Evolutionary conservation across 2,888 invertebrate species (phyloP).

Genomic region (Odontocolon sp.): DNA sequence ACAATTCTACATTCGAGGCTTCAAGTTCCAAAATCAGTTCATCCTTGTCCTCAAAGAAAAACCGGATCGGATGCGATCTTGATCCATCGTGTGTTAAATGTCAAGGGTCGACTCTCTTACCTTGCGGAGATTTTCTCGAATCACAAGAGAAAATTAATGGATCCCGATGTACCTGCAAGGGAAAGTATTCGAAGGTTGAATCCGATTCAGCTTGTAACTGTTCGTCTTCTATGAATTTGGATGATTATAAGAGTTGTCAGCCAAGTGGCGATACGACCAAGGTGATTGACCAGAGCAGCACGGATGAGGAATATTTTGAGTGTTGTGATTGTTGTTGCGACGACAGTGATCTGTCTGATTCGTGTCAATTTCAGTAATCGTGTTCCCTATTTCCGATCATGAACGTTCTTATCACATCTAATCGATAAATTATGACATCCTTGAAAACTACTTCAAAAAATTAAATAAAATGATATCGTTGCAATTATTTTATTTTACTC

Average conservation of each 20-base stretch:
- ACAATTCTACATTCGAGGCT: not conserved
- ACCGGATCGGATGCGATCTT: too few species aligned
- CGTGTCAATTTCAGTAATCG: slow-evolving; percentile 9
- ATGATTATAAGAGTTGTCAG: slow-evolving; percentile 51
- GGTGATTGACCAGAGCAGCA: slow-evolving; percentile 56
- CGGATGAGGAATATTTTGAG: slow-evolving; percentile 71
- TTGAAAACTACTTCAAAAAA: not conserved
- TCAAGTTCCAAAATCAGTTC: not conserved
- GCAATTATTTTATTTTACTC: not conserved
- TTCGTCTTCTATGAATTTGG: slow-evolving; percentile 36
- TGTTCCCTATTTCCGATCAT: not conserved
- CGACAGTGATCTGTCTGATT: slow-evolving; percentile 42
- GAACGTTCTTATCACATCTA: not conserved
- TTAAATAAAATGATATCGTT: not conserved
- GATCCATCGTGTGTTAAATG: slow-evolving; percentile 14
- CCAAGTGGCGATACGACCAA: slow-evolving; percentile 25
- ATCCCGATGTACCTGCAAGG: slow-evolving; percentile 65
- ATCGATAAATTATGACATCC: not conserved
- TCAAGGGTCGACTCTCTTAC: not conserved
- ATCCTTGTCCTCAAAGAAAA: too few species aligned
- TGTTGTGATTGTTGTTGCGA: slow-evolving; percentile 68
- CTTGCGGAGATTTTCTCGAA: not conserved
- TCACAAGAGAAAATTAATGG: not conserved
- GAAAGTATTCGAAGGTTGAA: slow-evolving; percentile 58
- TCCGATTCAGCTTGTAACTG: slow-evolving; percentile 65